Evolutionary conservation across 2,888 invertebrate species (phyloP), one percentile per base, ranked within the genome.

Genomic region (Xanthia icteritia): DNA sequence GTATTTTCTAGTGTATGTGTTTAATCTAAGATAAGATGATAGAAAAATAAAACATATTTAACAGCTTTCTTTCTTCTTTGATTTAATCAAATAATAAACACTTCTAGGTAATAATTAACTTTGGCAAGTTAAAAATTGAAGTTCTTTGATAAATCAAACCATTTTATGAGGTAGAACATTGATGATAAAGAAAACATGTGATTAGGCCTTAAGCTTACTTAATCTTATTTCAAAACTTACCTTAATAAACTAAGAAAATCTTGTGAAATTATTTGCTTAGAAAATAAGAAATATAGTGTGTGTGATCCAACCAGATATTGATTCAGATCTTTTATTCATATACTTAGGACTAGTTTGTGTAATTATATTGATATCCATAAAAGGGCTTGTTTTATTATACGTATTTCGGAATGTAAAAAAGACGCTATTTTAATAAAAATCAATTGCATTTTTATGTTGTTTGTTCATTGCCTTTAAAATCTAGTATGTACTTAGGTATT

Each of bases 41-140:
- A 42, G 4, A 6, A 23, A 58, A 76, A 54, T 51, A 76, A 80
- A 79, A 81, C n/a, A 36, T 74, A n/a, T n/a, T n/a, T n/a, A 72
- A 65, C 11, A 39, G 2, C n/a, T 60, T 54, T 54, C 64, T 63
- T 80, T 69, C 27, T 66, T 63, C 36, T 61, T 84, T 81, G 83
- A 77, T 83, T 74, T 83, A 84, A 82, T 84, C 65, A 84, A 77
- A 69, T 72, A 68, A 74, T 61, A 74, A 76, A 68, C 51, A 71
- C 45, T 82, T 67, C 23, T 54, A 73, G 2, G 58, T 71, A 64
- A 45, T 69, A 60, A 54, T 58, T 64, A 66, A 81, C 77, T 83
- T 81, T 81, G 78, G 81, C 73, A 74, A 73, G 70, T 77, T 36
- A 56, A 64, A 67, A 58, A 11, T 73, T 27, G 13, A 72, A 73